phyloP scores from a whole-genome alignment of 1,140 invertebrate genomes.

The Aphaenogaster floridana region DNA sequence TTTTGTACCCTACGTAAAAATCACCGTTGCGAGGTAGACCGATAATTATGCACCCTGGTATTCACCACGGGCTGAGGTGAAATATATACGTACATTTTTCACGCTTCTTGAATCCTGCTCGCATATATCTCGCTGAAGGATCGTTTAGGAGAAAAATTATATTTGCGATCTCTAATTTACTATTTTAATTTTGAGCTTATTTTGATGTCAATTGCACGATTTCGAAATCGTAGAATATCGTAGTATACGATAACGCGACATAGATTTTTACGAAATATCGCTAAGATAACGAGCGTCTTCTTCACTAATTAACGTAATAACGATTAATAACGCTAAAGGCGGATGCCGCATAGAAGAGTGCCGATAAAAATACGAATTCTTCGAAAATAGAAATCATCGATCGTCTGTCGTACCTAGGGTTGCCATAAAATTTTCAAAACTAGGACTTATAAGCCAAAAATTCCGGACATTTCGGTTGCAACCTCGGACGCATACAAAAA shows the following conservation, averaged over 20 bases:
- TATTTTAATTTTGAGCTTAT: slow-evolving; percentile 7
- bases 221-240: background rate
- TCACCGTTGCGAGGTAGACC: slow-evolving; percentile 21
- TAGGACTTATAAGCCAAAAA: too few species aligned
- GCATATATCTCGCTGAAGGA: background rate
- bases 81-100: slow-evolving; percentile 23
- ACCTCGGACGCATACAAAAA: too few species aligned
- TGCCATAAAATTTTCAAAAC: too few species aligned
- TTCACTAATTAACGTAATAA: background rate
- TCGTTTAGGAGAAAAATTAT: slow-evolving; percentile 12
- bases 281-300: background rate
- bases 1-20: slow-evolving; percentile 44
- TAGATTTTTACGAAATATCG: background rate
- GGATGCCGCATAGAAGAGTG: too few species aligned
- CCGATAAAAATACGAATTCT: background rate
- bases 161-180: background rate
- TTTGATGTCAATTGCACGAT: background rate
- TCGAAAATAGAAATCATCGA: background rate
- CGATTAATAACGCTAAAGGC: background rate
- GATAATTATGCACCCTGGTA: slow-evolving; percentile 36
- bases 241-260: background rate
- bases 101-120: slow-evolving; percentile 12
- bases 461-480: too few species aligned
- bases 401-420: too few species aligned
- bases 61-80: background rate